Conservation (phyloP, 2,113 vertebrate species). For the Micronycteris hirsuta region DNA sequence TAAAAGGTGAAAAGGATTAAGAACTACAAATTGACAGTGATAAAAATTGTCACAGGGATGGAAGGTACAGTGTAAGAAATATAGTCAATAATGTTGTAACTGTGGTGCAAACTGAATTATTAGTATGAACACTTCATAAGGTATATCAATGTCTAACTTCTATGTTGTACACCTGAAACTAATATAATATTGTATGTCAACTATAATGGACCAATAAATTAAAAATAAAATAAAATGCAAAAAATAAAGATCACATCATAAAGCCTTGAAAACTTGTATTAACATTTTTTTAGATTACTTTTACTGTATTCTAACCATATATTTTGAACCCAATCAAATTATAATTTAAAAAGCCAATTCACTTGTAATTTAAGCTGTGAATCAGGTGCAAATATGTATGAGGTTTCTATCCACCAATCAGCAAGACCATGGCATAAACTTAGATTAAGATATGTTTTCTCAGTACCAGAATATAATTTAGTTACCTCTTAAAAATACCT, state of each 20-base stretch:
- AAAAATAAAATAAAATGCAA: background rate
- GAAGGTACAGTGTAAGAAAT: background rate
- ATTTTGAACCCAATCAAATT: background rate
- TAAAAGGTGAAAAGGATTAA: background rate
- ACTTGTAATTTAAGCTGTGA: background rate
- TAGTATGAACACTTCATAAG: background rate
- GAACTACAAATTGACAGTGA: background rate
- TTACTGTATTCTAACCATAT: background rate
- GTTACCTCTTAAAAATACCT: background rate
- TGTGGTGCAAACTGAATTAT: background rate
- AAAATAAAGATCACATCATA: background rate
- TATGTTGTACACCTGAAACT: background rate
- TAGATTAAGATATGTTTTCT: background rate
- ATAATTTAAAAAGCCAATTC: slow-evolving; percentile 5
- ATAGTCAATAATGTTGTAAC: background rate
- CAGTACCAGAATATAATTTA: background rate
- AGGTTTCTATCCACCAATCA: background rate
- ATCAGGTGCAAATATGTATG: background rate
- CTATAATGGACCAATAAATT: background rate
- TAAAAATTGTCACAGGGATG: background rate
- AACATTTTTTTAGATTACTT: background rate
- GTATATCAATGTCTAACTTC: background rate
- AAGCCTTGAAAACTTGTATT: background rate
- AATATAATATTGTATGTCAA: background rate
- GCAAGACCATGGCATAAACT: background rate